A percentile compares a stretch with the other conserved stretches of the same genome.
These are phyloP conservation scores for Atlantisia rogersi DNA, from an alignment of 2,113 vertebrate genomes.

Conservation along the genomic window DNA sequence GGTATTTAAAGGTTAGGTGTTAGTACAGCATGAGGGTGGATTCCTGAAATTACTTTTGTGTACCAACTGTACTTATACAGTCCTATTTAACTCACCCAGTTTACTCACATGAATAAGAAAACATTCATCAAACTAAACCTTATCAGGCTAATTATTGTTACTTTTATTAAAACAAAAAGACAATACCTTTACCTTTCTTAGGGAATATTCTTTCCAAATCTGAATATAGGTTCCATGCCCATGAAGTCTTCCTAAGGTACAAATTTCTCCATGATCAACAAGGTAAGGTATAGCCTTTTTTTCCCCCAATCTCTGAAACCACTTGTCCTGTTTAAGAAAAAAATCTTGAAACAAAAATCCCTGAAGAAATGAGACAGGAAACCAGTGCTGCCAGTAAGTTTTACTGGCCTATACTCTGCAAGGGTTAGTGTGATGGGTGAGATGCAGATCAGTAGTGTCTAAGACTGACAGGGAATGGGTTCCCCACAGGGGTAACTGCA, in stretches of 20 bases:
- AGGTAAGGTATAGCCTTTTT: conserved; percentile 64
- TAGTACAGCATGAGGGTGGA: neutral
- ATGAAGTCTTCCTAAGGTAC: conserved; percentile 62
- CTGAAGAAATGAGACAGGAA: conserved; percentile 43
- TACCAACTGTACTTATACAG: neutral
- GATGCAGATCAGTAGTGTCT: neutral
- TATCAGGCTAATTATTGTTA: neutral
- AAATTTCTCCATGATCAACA: conserved; percentile 60
- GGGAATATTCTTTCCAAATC: conserved; percentile 43
- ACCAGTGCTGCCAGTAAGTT: neutral
- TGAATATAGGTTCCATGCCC: conserved; percentile 32
- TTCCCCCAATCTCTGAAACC: conserved; percentile 59
- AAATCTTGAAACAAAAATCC: conserved; percentile 55
- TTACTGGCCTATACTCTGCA: neutral
- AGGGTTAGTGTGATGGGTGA: neutral
- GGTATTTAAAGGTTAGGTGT: neutral
- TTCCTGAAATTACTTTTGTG: neutral
- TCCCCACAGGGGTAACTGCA: neutral
- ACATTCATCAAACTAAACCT: neutral
- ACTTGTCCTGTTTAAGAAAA: conserved; percentile 70
- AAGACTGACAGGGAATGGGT: neutral
- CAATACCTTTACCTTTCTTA: conserved; percentile 51
- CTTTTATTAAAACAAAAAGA: conserved; percentile 21
- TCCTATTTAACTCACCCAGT: neutral
- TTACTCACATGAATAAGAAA: neutral